A percentile compares a stretch with the other conserved stretches of the same genome.
Conservation (phyloP, 2,113 vertebrate species). For the Osmerus eperlanus region DNA sequence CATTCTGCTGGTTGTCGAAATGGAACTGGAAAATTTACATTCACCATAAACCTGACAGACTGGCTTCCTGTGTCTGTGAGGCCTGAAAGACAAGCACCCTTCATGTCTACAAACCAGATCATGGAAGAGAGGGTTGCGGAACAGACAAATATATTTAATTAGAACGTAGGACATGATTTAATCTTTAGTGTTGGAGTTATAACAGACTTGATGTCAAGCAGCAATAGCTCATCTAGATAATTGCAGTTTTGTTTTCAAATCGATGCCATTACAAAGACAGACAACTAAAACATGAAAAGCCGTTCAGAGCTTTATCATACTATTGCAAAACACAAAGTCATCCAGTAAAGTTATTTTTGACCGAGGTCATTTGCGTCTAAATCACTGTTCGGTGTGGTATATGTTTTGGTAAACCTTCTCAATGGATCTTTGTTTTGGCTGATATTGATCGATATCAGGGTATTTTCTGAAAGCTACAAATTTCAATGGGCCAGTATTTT, state of each 20-base stretch:
- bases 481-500: slow-evolving; percentile 55
- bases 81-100: slow-evolving; percentile 41
- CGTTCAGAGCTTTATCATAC: not conserved
- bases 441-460: not conserved
- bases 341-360: not conserved
- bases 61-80: slow-evolving; percentile 52
- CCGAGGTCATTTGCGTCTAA: too few relatives aligned
- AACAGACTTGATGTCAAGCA: slow-evolving; percentile 39
- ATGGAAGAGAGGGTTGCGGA: slow-evolving; percentile 42
- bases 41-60: slow-evolving; percentile 60
- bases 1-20: slow-evolving; percentile 35
- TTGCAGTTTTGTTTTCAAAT: slow-evolving; percentile 51
- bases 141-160: slow-evolving; percentile 10
- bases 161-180: slow-evolving; percentile 27
- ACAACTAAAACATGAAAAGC: slow-evolving; percentile 37
- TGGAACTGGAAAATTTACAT: slow-evolving; percentile 48
- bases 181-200: slow-evolving; percentile 38
- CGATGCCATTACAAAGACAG: slow-evolving; percentile 12
- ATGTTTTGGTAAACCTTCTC: not conserved
- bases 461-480: slow-evolving; percentile 49
- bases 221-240: slow-evolving; percentile 43
- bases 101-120: slow-evolving; percentile 41
- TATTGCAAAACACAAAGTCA: not conserved
- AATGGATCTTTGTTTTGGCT: not conserved
- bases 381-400: not conserved